A percentile compares a stretch with the other conserved stretches of the same genome.
Evolutionary conservation across 2,888 invertebrate species (phyloP).

Genomic region (Lymantria dispar): DNA sequence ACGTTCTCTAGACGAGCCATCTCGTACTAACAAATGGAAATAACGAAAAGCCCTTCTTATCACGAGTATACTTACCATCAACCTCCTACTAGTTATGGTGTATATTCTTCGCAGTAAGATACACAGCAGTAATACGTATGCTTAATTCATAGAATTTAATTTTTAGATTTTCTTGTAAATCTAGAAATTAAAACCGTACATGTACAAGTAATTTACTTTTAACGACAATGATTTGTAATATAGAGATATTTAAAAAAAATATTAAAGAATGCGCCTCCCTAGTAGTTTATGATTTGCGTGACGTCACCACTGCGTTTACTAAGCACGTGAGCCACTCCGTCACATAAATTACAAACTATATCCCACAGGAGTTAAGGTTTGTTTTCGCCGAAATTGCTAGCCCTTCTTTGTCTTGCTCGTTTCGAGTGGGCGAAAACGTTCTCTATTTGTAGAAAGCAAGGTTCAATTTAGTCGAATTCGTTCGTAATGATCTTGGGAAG

Average conservation of each 20-base stretch:
- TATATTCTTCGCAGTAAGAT: too few relatives aligned
- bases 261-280: constrained; percentile 25
- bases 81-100: background rate
- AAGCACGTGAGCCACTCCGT: constrained; percentile 70
- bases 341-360: constrained; percentile 79
- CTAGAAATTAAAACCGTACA: too few relatives aligned
- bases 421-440: constrained; percentile 41
- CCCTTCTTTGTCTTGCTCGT: constrained; percentile 72
- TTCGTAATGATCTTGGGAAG: constrained; percentile 71
- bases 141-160: too few relatives aligned
- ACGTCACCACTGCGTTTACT: constrained; percentile 71
- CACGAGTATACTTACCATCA: constrained; percentile 20
- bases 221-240: too few relatives aligned
- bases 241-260: background rate
- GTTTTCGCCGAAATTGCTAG: constrained; percentile 74
- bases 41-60: constrained; percentile 47
- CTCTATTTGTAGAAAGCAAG: constrained; percentile 49
- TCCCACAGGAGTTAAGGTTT: constrained; percentile 77
- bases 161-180: too few relatives aligned
- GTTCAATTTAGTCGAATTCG: constrained; percentile 47
- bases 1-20: constrained; percentile 78
- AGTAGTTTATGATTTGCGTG: constrained; percentile 49
- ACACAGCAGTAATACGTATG: too few relatives aligned
- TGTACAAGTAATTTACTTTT: too few relatives aligned
- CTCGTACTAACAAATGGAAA: constrained; percentile 68